Conservation (phyloP, 2,797 vertebrate species). For the Eremophila alpestris region DNA sequence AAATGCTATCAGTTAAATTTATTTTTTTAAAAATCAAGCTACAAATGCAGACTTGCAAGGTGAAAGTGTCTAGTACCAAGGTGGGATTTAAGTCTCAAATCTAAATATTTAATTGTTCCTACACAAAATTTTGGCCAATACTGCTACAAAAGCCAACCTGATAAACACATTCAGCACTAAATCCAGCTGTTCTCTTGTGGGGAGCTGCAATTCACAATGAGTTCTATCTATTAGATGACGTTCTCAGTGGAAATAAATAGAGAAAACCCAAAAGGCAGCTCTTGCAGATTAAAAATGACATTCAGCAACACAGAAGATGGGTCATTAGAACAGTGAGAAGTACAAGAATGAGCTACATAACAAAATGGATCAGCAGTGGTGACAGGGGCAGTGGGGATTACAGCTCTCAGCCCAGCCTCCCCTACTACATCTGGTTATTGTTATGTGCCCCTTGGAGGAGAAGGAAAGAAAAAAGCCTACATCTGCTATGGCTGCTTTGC, state of each 20-base stretch:
- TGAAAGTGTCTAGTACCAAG: not conserved
- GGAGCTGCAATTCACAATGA: not conserved
- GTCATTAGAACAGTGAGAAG: not conserved
- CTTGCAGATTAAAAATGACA: not conserved
- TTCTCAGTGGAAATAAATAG: not conserved
- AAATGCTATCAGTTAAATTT: not conserved
- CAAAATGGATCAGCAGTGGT: not conserved
- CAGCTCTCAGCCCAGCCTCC: not conserved
- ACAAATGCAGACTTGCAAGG: slow-evolving; percentile 21
- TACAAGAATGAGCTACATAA: not conserved
- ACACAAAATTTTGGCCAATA: not conserved
- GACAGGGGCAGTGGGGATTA: not conserved
- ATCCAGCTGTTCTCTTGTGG: not conserved
- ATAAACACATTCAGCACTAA: not conserved
- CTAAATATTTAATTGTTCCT: not conserved
- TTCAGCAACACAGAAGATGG: not conserved
- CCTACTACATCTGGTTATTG: not conserved
- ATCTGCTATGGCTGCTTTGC: not conserved
- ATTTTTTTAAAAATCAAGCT: not conserved
- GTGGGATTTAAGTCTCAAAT: not conserved
- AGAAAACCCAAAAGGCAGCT: not conserved
- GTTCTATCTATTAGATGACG: not conserved
- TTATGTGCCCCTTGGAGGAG: not conserved
- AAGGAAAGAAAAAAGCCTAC: not conserved
- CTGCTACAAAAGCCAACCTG: not conserved